Evolutionary conservation across 2,113 vertebrate genomes (phyloP).

Genomic region (Cisticola juncidis): DNA sequence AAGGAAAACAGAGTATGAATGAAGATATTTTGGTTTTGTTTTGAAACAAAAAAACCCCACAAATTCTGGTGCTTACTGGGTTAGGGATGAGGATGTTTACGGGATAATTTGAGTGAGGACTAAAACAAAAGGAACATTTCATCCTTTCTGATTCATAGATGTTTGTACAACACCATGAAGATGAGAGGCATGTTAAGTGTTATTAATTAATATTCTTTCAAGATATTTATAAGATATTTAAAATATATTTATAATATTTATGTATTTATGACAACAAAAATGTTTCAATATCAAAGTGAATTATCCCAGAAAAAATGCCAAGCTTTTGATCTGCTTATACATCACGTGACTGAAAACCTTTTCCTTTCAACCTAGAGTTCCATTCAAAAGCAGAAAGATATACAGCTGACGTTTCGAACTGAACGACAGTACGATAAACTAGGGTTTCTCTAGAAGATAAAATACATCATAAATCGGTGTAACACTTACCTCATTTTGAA

Average conservation of each 20-base stretch:
- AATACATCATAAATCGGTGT: constrained; percentile 86
- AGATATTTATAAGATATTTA: constrained; percentile 23
- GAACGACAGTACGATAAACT: constrained; percentile 81
- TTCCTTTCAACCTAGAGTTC: constrained; percentile 76
- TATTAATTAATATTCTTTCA: constrained; percentile 44
- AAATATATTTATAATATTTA: constrained; percentile 65
- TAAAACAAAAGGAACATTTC: constrained; percentile 32
- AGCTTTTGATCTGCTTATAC: constrained; percentile 78
- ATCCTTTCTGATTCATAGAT: constrained; percentile 32
- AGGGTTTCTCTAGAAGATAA: constrained; percentile 76
- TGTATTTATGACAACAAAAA: constrained; percentile 71
- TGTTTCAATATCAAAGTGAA: constrained; percentile 68
- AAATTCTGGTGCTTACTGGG: not conserved
- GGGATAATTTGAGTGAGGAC: not conserved
- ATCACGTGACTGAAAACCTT: constrained; percentile 71
- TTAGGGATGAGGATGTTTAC: constrained; percentile 8
- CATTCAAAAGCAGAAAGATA: constrained; percentile 77
- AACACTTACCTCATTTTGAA: constrained; percentile 88
- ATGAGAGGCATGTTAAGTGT: constrained; percentile 34
- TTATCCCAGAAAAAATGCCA: constrained; percentile 68
- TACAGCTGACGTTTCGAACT: constrained; percentile 77
- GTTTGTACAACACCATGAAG: not conserved
- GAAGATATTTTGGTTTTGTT: not conserved
- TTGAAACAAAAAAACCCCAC: not conserved
- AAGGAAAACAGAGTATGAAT: not conserved